Conservation (phyloP, 2,888 invertebrate species). For the Malthinus seriepunctatus region DNA sequence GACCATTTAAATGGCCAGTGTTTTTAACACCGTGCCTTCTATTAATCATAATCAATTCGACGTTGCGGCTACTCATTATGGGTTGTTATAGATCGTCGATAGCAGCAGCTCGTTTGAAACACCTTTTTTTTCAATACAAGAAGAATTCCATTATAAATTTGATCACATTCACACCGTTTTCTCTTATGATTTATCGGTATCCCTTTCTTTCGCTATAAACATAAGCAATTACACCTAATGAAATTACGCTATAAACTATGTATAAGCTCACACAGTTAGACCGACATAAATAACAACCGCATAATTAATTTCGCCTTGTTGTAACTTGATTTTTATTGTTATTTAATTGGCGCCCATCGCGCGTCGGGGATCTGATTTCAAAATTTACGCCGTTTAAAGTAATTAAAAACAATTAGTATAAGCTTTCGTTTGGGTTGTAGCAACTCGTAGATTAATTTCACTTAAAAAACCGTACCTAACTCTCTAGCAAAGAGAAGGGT, state of each 20-base stretch:
- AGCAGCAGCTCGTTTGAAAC: slow-evolving; percentile 36
- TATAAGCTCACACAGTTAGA: slow-evolving; percentile 6
- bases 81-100: slow-evolving; percentile 55
- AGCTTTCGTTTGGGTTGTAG: no score
- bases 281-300: slow-evolving; percentile 2
- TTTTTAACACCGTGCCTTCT: slow-evolving; percentile 42
- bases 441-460: no score
- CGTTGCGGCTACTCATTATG: slow-evolving; percentile 53
- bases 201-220: slow-evolving; percentile 21
- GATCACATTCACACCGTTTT: slow-evolving; percentile 33
- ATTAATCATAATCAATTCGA: slow-evolving; percentile 55
- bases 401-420: no score
- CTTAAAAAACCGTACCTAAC: no score
- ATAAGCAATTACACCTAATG: slow-evolving; percentile 18
- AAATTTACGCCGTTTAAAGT: no score
- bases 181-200: slow-evolving; percentile 32
- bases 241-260: slow-evolving; percentile 15
- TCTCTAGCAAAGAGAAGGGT: not conserved
- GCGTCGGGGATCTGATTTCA: no score
- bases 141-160: slow-evolving; percentile 32
- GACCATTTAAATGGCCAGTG: slow-evolving; percentile 34
- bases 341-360: no score
- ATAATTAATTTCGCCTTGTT: no score
- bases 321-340: no score
- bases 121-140: slow-evolving; percentile 31